Conservation (phyloP, 2,888 invertebrate species). For the Nineta flava region DNA sequence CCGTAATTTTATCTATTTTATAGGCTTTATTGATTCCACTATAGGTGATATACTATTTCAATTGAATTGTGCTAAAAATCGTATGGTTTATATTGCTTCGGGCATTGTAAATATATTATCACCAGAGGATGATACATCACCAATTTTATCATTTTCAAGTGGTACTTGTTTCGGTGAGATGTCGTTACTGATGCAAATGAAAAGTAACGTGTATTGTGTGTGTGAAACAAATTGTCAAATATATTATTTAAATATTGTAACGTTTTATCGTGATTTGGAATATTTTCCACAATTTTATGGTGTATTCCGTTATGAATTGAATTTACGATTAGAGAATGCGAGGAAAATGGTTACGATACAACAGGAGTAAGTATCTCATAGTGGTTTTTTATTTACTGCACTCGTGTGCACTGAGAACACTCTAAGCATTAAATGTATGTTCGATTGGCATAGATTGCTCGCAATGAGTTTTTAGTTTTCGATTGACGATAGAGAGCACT, state of each 20-base stretch:
- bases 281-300: constrained; percentile 29
- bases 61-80: no score
- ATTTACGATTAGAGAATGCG: background rate
- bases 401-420: no score
- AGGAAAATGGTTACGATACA: background rate
- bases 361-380: background rate
- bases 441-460: no score
- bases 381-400: background rate
- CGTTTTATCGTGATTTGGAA: constrained; percentile 30
- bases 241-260: constrained; percentile 30
- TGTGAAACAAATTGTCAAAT: constrained; percentile 36
- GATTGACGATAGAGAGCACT: no score
- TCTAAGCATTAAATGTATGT: no score
- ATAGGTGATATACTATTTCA: no score
- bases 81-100: constrained; percentile 34
- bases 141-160: constrained; percentile 36
- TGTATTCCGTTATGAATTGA: background rate
- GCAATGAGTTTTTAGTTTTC: no score
- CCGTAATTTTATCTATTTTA: no score
- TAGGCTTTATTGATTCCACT: no score
- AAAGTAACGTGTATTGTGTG: constrained; percentile 21
- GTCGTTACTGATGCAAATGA: constrained; percentile 29
- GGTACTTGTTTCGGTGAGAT: constrained; percentile 37
- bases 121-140: constrained; percentile 37
- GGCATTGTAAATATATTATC: constrained; percentile 34